Percentiles rank a stretch among this genome's conserved stretches.
These are phyloP conservation scores for Myocastor coypus DNA, from an alignment of 2,113 vertebrate genomes.

Conservation along the genomic window DNA sequence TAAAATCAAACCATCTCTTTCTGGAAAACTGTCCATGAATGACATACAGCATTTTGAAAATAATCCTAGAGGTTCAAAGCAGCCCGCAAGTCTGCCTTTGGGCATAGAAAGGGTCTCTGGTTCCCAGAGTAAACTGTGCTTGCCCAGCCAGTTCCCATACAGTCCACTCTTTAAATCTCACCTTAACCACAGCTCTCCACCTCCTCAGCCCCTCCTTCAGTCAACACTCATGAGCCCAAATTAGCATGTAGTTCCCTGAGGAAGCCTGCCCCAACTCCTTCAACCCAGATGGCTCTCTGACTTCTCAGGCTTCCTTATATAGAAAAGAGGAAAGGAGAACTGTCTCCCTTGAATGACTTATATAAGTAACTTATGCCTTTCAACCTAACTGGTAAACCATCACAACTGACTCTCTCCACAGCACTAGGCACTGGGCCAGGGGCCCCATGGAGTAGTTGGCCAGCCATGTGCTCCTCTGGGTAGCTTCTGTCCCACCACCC, in stretches of 20 bases:
- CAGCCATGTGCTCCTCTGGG: background rate
- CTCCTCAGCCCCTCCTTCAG: conserved; percentile 37
- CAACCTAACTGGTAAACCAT: background rate
- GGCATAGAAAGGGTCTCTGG: background rate
- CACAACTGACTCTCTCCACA: background rate
- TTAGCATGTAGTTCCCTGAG: background rate
- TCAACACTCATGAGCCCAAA: conserved; percentile 3
- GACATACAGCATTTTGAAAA: background rate
- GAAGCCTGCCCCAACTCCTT: background rate
- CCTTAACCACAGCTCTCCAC: background rate
- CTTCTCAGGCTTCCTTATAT: background rate
- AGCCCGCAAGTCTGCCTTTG: background rate
- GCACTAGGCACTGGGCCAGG: background rate
- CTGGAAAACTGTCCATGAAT: background rate
- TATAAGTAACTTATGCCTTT: background rate
- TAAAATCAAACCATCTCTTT: background rate
- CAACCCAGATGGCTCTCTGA: background rate
- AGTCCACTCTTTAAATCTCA: background rate
- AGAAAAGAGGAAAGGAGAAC: background rate
- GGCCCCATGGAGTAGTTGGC: background rate
- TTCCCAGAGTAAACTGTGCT: background rate
- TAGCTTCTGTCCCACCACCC: background rate
- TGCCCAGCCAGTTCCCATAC: background rate
- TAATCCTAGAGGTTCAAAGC: background rate
- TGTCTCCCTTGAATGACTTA: background rate